phyloP scores from a whole-genome alignment of 2,113 vertebrate species.

The Anthoscopus minutus region DNA sequence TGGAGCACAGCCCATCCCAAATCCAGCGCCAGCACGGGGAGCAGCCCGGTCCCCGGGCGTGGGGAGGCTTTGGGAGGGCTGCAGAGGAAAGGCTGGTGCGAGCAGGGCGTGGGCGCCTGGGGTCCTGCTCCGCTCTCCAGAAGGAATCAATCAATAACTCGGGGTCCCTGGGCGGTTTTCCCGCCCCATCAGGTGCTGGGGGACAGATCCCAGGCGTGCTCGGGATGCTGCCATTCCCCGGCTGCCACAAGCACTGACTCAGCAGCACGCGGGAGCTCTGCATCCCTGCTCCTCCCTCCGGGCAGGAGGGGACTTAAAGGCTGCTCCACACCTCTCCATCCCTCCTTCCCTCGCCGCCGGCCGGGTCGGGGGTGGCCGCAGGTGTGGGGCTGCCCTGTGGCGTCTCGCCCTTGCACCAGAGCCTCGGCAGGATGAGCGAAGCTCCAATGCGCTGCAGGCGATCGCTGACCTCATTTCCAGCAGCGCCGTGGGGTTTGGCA shows the following conservation, averaged over 20 bases:
- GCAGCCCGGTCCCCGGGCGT: neutral
- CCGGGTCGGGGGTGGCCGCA: neutral
- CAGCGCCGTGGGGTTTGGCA: neutral
- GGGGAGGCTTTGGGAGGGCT: neutral
- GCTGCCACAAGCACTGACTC: neutral
- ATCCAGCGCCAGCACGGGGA: too few relatives aligned
- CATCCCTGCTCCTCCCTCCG: neutral
- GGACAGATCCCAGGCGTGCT: neutral
- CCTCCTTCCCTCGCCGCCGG: neutral
- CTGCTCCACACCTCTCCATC: neutral
- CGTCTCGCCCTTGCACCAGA: neutral
- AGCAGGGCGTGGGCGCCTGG: neutral
- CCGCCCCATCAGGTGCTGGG: accelerated
- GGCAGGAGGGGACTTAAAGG: neutral
- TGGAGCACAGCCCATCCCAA: neutral
- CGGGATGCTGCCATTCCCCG: accelerated
- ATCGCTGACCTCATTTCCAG: slow-evolving; percentile 33
- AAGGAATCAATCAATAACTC: neutral
- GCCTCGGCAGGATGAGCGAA: neutral
- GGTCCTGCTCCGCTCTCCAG: neutral
- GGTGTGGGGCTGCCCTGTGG: neutral
- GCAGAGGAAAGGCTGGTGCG: neutral
- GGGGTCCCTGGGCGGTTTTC: accelerated
- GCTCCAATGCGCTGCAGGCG: neutral
- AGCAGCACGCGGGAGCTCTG: accelerated